A percentile compares a stretch with the other conserved stretches of the same genome.
Evolutionary conservation across 2,113 vertebrate species (phyloP).

Genomic region (Martes martes): DNA sequence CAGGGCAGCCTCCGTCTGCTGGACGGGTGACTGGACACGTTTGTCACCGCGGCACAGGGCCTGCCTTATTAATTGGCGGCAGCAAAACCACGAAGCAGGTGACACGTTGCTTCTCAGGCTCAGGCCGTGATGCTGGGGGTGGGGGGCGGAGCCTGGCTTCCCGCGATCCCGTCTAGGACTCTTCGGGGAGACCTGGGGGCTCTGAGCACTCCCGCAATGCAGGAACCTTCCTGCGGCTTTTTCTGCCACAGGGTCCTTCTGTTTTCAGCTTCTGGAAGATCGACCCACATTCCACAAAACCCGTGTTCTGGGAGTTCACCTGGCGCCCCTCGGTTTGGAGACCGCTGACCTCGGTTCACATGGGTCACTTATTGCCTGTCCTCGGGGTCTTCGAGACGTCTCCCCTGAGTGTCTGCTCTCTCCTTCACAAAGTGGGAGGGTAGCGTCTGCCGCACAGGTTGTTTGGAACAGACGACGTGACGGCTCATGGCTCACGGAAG

Average conservation of each 20-base stretch:
- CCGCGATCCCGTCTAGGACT: background rate
- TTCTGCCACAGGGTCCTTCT: rapidly evolving
- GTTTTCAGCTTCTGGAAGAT: background rate
- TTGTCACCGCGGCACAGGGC: background rate
- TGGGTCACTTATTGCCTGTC: background rate
- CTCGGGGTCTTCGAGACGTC: background rate
- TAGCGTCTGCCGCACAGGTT: rapidly evolving
- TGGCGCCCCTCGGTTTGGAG: too few species aligned
- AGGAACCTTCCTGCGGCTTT: background rate
- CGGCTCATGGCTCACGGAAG: background rate
- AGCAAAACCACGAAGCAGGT: background rate
- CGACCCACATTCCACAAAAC: background rate
- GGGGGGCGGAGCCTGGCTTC: background rate
- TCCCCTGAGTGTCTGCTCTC: background rate
- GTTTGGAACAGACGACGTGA: rapidly evolving
- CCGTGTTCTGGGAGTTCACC: rapidly evolving
- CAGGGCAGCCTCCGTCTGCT: background rate
- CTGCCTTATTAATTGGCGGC: background rate
- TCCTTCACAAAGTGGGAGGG: background rate
- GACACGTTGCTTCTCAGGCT: background rate
- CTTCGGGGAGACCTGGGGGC: background rate
- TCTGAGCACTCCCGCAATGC: rapidly evolving
- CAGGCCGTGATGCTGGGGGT: background rate
- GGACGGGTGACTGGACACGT: background rate
- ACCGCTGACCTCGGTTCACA: background rate